phyloP scores from a whole-genome alignment of 2,797 vertebrate genomes.

The Pangasius krempfi region DNA sequence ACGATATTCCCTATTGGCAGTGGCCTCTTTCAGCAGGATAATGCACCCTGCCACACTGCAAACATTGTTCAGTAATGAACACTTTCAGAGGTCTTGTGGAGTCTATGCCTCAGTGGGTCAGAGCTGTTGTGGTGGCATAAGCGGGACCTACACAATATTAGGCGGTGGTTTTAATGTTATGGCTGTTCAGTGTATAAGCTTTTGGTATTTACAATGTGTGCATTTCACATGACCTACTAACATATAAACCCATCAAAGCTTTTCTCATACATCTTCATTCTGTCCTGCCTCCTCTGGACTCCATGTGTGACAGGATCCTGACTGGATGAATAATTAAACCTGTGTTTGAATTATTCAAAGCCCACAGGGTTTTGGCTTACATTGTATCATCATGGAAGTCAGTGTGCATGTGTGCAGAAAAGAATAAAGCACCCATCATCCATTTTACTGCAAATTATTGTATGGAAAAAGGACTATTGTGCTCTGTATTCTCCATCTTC shows the following conservation, averaged over 20 bases:
- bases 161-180: no score
- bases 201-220: background rate
- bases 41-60: no score
- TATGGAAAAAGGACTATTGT: background rate
- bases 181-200: background rate
- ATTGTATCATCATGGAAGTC: constrained; percentile 7
- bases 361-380: background rate
- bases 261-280: constrained; percentile 19
- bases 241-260: constrained; percentile 7
- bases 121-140: no score
- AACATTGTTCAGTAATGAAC: no score
- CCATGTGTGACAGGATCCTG: constrained; percentile 10
- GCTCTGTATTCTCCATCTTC: background rate
- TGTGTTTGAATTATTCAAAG: constrained; percentile 46
- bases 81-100: no score
- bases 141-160: no score
- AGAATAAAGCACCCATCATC: background rate
- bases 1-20: no score
- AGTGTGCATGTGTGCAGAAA: background rate
- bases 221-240: background rate
- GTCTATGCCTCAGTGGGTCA: no score
- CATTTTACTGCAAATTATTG: background rate
- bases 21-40: no score
- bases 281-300: background rate
- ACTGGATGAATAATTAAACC: constrained; percentile 45